Percentiles rank a stretch among this genome's conserved stretches.
Evolutionary conservation across 2,113 vertebrate genomes (phyloP).

Genomic region (Ceyx margarethae): DNA sequence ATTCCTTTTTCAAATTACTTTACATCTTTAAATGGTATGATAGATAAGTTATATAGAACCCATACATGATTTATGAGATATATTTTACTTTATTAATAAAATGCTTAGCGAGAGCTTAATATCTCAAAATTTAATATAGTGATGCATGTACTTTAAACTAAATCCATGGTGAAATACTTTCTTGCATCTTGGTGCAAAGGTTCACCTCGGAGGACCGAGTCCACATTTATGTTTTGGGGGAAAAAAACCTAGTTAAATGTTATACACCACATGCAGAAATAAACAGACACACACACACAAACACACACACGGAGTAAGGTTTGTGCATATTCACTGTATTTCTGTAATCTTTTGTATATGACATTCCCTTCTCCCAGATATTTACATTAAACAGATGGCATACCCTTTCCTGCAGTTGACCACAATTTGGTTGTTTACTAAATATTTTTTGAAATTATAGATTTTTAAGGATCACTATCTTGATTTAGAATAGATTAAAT

Average conservation of each 20-base stretch:
- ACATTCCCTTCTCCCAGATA: constrained; percentile 68
- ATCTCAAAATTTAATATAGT: constrained; percentile 47
- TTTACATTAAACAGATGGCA: constrained; percentile 81
- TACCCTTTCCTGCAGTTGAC: constrained; percentile 78
- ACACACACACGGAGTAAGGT: not conserved
- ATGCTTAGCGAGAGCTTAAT: constrained; percentile 53
- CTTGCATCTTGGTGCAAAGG: not conserved
- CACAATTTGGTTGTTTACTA: constrained; percentile 76
- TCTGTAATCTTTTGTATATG: constrained; percentile 64
- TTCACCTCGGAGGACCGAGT: not conserved
- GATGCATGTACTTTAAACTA: constrained; percentile 54
- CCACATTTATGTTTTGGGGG: not conserved
- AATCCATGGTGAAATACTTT: constrained; percentile 12
- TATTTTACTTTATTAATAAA: constrained; percentile 69
- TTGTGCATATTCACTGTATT: constrained; percentile 38
- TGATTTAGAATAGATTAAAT: constrained; percentile 63
- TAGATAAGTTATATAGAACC: constrained; percentile 51
- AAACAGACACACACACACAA: not conserved
- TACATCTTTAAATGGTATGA: constrained; percentile 56
- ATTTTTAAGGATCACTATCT: constrained; percentile 67
- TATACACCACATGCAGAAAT: not conserved
- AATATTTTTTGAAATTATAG: constrained; percentile 78
- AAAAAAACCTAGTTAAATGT: constrained; percentile 13
- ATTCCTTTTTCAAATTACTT: constrained; percentile 63
- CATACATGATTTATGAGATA: constrained; percentile 55